Evolutionary conservation across 2,797 vertebrate species (phyloP).

Genomic region (Intellagama lesueurii): DNA sequence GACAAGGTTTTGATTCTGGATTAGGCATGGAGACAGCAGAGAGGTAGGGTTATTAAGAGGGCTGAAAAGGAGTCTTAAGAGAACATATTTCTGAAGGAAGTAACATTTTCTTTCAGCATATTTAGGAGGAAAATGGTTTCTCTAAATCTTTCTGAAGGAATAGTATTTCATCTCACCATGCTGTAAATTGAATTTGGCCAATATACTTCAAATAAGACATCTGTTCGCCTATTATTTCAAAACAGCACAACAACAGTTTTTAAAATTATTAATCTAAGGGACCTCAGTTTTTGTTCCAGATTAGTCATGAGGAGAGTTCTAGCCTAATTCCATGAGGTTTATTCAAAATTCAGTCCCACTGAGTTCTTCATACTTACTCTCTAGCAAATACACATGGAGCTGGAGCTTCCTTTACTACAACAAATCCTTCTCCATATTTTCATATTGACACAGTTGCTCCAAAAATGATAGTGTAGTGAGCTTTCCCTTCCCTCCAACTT

Average conservation of each 20-base stretch:
- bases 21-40: neutral
- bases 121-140: neutral
- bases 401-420: neutral
- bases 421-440: neutral
- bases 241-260: constrained; percentile 1
- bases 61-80: neutral
- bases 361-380: neutral
- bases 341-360: neutral
- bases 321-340: neutral
- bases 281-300: neutral
- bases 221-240: constrained; percentile 45
- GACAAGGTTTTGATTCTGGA: constrained; percentile 17
- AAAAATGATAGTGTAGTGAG: neutral
- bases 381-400: neutral
- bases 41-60: neutral
- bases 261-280: neutral
- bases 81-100: neutral
- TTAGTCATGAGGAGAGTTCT: neutral
- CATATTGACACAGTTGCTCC: neutral
- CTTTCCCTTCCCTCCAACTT: neutral
- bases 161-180: constrained; percentile 6
- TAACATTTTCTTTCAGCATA: constrained; percentile 6
- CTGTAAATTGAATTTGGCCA: constrained; percentile 15
- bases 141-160: constrained; percentile 22
- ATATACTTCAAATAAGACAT: constrained; percentile 42